Percentiles rank a stretch among this genome's conserved stretches.
Evolutionary conservation across 1,140 invertebrate species (phyloP).

Genomic region (Drosophila yakuba): DNA sequence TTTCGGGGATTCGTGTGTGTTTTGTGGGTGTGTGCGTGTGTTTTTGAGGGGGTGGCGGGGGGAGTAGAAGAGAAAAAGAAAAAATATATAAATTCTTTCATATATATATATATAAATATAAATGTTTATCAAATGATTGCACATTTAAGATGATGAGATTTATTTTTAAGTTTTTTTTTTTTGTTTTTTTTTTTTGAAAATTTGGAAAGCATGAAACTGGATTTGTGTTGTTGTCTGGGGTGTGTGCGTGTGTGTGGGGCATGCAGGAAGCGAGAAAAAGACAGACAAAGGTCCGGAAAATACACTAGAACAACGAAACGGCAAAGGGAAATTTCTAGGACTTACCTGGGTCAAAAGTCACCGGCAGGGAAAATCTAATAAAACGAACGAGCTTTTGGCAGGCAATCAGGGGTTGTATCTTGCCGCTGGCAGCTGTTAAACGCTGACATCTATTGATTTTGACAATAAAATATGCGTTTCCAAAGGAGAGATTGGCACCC

Average conservation of each 20-base stretch:
- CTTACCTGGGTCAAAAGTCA: slow-evolving; percentile 52
- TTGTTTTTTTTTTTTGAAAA: slow-evolving; percentile 15
- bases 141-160: slow-evolving; percentile 38
- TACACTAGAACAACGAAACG: slow-evolving; percentile 4
- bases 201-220: slow-evolving; percentile 11
- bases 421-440: slow-evolving; percentile 66
- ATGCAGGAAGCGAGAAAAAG: slow-evolving; percentile 29
- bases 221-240: not conserved
- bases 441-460: slow-evolving; percentile 78
- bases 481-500: not conserved
- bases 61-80: slow-evolving; percentile 77
- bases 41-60: slow-evolving; percentile 21
- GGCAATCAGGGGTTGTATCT: not conserved
- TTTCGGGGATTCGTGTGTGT: slow-evolving; percentile 46
- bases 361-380: slow-evolving; percentile 48
- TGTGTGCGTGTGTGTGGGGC: slow-evolving; percentile 8
- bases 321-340: slow-evolving; percentile 18
- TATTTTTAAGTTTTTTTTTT: slow-evolving; percentile 14
- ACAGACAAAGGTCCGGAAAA: slow-evolving; percentile 6
- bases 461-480: slow-evolving; percentile 57
- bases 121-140: slow-evolving; percentile 66
- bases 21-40: slow-evolving; percentile 27
- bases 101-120: slow-evolving; percentile 54
- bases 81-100: slow-evolving; percentile 53
- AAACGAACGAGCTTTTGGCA: slow-evolving; percentile 38